phyloP scores from a whole-genome alignment of 2,113 vertebrate genomes.

The Corvus hawaiiensis region DNA sequence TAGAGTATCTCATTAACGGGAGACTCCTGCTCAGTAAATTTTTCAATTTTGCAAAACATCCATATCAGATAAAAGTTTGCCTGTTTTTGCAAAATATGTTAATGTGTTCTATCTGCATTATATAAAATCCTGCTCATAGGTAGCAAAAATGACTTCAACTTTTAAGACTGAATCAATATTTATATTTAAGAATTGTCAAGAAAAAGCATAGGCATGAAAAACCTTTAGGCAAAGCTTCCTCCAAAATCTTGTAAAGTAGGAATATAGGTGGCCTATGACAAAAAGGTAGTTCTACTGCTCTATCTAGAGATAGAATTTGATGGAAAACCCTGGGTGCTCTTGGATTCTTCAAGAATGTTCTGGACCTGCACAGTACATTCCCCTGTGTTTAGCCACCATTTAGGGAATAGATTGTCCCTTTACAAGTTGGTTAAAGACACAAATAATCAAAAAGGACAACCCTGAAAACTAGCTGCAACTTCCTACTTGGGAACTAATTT shows the following conservation, averaged over 20 bases:
- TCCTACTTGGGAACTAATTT: background rate
- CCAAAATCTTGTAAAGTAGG: background rate
- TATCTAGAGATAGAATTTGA: background rate
- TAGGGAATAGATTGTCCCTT: background rate
- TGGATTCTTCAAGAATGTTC: background rate
- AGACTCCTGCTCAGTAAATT: background rate
- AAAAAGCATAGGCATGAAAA: background rate
- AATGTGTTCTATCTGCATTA: background rate
- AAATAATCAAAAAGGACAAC: background rate
- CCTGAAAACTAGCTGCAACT: background rate
- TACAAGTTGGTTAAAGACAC: background rate
- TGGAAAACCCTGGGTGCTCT: background rate
- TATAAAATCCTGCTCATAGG: background rate
- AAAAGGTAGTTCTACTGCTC: background rate
- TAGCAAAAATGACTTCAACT: background rate
- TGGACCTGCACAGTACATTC: background rate
- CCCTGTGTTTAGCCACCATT: background rate
- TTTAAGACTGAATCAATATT: background rate
- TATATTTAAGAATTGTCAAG: background rate
- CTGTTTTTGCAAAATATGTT: background rate
- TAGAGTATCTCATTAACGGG: slow-evolving; percentile 29
- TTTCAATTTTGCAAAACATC: background rate
- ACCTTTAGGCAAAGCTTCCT: background rate
- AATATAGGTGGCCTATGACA: background rate
- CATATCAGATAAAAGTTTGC: background rate